phyloP scores from a whole-genome alignment of 2,888 invertebrate genomes.

The Nasonovia ribisnigri region DNA sequence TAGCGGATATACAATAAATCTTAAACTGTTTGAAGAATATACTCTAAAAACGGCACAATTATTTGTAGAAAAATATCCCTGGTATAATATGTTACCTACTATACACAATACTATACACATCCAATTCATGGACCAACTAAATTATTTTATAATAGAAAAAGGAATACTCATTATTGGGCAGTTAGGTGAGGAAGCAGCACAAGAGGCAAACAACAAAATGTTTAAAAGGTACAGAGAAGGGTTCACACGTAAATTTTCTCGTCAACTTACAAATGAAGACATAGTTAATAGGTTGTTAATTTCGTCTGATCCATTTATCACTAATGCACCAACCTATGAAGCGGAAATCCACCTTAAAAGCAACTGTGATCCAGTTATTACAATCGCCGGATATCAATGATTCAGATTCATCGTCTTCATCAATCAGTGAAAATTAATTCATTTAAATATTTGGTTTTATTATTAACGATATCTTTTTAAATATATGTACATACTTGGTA shows the following conservation, averaged over 20 bases:
- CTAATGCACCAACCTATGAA: not conserved
- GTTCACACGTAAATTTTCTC: constrained; percentile 19
- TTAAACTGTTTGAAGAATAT: not conserved
- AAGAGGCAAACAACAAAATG: not conserved
- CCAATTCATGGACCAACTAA: not conserved
- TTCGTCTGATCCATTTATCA: constrained; percentile 13
- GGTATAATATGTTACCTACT: not conserved
- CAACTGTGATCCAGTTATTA: too few relatives aligned
- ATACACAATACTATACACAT: not conserved
- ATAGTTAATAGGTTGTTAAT: constrained; percentile 13
- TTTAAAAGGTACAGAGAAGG: constrained; percentile 29
- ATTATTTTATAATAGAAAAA: constrained; percentile 19
- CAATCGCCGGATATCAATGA: too few relatives aligned
- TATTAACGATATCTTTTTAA: too few relatives aligned
- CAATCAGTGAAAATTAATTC: too few relatives aligned
- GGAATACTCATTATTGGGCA: not conserved
- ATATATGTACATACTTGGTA: too few relatives aligned
- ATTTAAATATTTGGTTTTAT: too few relatives aligned
- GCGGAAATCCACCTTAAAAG: too few relatives aligned
- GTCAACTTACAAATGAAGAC: constrained; percentile 14
- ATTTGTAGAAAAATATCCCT: constrained; percentile 13
- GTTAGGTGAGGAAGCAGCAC: constrained; percentile 12
- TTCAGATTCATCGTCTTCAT: too few relatives aligned
- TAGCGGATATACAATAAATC: not conserved
- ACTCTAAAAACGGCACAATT: not conserved